These are phyloP conservation scores for Scophthalmus maximus DNA, from an alignment of 2,113 vertebrate genomes.

Conservation along the genomic window DNA sequence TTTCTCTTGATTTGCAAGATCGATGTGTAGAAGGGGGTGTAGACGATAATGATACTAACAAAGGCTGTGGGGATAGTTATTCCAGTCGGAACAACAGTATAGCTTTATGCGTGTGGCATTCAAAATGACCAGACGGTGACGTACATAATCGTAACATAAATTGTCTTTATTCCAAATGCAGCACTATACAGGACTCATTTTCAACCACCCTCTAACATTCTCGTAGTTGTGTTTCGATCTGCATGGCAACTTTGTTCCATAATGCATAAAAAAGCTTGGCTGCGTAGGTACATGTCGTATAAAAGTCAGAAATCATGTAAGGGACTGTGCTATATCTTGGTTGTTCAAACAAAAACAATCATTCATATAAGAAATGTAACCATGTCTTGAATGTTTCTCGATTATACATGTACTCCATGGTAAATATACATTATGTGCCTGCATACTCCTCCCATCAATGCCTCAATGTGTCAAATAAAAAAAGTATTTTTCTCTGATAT, in stretches of 20 bases:
- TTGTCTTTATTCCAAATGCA: slow-evolving; percentile 63
- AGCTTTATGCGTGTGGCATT: slow-evolving; percentile 47
- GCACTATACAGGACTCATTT: slow-evolving; percentile 45
- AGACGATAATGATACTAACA: slow-evolving; percentile 27
- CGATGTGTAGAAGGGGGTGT: slow-evolving; percentile 48
- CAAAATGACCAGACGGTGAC: slow-evolving; percentile 33
- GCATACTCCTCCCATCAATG: slow-evolving; percentile 72
- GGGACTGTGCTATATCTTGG: slow-evolving; percentile 52
- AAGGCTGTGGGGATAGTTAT: slow-evolving; percentile 51
- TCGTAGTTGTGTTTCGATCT: slow-evolving; percentile 60
- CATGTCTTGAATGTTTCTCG: slow-evolving; percentile 66
- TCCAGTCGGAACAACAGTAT: slow-evolving; percentile 29
- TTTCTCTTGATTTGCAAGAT: slow-evolving; percentile 28
- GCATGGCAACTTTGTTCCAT: slow-evolving; percentile 65
- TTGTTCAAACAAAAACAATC: slow-evolving; percentile 54
- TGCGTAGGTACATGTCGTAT: slow-evolving; percentile 64
- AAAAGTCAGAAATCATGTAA: slow-evolving; percentile 59
- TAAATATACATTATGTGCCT: slow-evolving; percentile 69
- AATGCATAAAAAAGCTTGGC: slow-evolving; percentile 63
- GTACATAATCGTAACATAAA: slow-evolving; percentile 42
- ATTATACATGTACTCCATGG: slow-evolving; percentile 70
- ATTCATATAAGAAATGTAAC: slow-evolving; percentile 63
- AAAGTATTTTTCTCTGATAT: slow-evolving; percentile 64
- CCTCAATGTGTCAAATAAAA: slow-evolving; percentile 75
- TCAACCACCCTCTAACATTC: slow-evolving; percentile 64